These are phyloP conservation scores for Loris lydekkerianus DNA, from an alignment of 2,797 vertebrate species.

Conservation along the genomic window DNA sequence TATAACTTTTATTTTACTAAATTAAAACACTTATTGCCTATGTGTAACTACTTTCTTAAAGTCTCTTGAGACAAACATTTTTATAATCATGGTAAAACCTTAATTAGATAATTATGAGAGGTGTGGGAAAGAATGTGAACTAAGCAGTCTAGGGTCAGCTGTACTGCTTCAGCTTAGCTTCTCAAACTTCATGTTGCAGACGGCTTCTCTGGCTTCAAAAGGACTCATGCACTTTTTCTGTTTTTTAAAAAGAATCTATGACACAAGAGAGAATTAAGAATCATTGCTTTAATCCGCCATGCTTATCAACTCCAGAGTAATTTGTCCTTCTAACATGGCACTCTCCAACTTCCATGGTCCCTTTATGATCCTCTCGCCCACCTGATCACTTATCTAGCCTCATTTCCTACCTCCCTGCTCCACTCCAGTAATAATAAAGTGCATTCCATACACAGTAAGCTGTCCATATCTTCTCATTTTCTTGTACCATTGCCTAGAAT, in stretches of 20 bases:
- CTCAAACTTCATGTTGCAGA: too few relatives aligned
- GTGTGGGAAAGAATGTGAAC: too few relatives aligned
- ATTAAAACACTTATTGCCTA: too few relatives aligned
- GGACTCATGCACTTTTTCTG: not conserved
- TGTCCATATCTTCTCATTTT: constrained; percentile 48
- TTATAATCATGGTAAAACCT: too few relatives aligned
- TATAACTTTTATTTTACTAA: too few relatives aligned
- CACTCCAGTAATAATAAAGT: constrained; percentile 1
- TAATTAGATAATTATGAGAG: too few relatives aligned
- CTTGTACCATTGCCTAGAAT: constrained; percentile 25
- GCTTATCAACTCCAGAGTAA: constrained; percentile 49
- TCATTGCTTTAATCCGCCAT: constrained; percentile 38
- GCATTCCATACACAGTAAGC: not conserved
- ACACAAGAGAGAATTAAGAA: constrained; percentile 35
- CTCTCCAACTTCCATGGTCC: not conserved
- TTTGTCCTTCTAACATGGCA: constrained; percentile 10
- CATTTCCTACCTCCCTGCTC: constrained; percentile 7
- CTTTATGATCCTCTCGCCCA: not conserved
- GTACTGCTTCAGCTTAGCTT: too few relatives aligned
- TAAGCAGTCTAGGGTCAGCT: too few relatives aligned
- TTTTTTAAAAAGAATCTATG: constrained; percentile 27
- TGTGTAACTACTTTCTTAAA: too few relatives aligned
- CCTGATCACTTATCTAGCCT: constrained; percentile 35
- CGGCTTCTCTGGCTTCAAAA: not conserved
- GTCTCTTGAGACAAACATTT: too few relatives aligned